These are phyloP conservation scores for Melanchra persicariae DNA, from an alignment of 2,888 invertebrate genomes.

Conservation along the genomic window DNA sequence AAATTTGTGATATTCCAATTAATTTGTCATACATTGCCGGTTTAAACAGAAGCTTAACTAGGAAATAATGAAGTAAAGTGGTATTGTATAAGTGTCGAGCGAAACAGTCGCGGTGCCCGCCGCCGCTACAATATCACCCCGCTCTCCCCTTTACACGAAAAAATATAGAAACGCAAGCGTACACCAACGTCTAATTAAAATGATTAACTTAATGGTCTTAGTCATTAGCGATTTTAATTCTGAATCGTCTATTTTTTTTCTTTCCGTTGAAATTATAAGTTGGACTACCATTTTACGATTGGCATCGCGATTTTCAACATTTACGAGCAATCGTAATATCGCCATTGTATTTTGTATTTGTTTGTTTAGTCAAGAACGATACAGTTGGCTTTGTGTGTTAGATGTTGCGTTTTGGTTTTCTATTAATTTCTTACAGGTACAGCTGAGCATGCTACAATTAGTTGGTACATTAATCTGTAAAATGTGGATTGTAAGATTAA, in stretches of 20 bases:
- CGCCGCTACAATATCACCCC: slow-evolving; percentile 51
- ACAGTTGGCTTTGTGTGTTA: slow-evolving; percentile 6
- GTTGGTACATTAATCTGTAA: no score
- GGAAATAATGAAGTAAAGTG: slow-evolving; percentile 29
- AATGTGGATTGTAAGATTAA: no score
- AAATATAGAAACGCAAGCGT: slow-evolving; percentile 80
- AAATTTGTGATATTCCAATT: slow-evolving; percentile 43
- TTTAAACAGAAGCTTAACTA: slow-evolving; percentile 27
- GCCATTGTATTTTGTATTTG: slow-evolving; percentile 71
- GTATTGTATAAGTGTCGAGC: slow-evolving; percentile 43
- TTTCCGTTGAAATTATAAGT: slow-evolving; percentile 82
- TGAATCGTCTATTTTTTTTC: slow-evolving; percentile 84
- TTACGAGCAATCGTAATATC: slow-evolving; percentile 77
- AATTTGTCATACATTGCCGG: slow-evolving; percentile 45
- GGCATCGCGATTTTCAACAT: slow-evolving; percentile 74
- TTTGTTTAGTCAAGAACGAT: slow-evolving; percentile 32
- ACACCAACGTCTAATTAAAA: slow-evolving; percentile 90
- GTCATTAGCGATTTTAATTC: slow-evolving; percentile 91
- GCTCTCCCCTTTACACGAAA: slow-evolving; percentile 66
- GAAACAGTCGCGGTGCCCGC: slow-evolving; percentile 36
- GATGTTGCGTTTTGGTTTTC: background rate
- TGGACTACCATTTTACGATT: slow-evolving; percentile 80
- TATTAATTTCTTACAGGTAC: background rate
- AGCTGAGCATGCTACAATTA: no score
- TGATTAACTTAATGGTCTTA: slow-evolving; percentile 91